phyloP scores from a whole-genome alignment of 2,113 vertebrate species.

The Corythoichthys intestinalis region DNA sequence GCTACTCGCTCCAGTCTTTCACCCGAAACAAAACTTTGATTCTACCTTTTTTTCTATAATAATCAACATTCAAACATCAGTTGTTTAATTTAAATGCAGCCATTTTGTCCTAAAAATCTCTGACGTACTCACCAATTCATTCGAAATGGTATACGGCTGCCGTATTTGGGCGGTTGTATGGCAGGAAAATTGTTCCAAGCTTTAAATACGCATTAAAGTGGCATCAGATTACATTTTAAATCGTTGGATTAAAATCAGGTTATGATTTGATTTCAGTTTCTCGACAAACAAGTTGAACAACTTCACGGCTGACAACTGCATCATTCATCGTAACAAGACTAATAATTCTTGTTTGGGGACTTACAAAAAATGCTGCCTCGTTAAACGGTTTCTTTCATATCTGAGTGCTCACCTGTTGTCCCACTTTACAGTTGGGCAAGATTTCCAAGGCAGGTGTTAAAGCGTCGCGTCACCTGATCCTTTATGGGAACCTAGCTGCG shows the following conservation, averaged over 20 bases:
- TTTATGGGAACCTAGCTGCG: background rate
- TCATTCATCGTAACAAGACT: background rate
- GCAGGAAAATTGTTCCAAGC: no score
- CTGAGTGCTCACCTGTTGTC: background rate
- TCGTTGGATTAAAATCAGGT: background rate
- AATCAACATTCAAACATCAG: no score
- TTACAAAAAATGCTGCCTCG: background rate
- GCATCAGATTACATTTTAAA: background rate
- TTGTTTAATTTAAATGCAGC: no score
- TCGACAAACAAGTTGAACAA: background rate
- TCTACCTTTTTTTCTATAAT: no score
- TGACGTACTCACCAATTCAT: no score
- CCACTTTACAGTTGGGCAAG: background rate
- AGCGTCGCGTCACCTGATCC: slow-evolving; percentile 1
- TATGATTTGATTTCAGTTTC: background rate
- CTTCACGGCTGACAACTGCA: background rate
- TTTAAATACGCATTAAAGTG: no score
- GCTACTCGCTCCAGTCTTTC: no score
- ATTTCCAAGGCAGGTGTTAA: background rate
- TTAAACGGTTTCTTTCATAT: background rate
- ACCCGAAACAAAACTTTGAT: no score
- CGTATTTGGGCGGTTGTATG: no score
- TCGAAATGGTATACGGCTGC: no score
- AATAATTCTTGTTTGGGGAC: background rate
- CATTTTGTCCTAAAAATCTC: no score